A percentile compares a stretch with the other conserved stretches of the same genome.
phyloP scores from a whole-genome alignment of 2,888 invertebrate genomes.

The Muscina levida region DNA sequence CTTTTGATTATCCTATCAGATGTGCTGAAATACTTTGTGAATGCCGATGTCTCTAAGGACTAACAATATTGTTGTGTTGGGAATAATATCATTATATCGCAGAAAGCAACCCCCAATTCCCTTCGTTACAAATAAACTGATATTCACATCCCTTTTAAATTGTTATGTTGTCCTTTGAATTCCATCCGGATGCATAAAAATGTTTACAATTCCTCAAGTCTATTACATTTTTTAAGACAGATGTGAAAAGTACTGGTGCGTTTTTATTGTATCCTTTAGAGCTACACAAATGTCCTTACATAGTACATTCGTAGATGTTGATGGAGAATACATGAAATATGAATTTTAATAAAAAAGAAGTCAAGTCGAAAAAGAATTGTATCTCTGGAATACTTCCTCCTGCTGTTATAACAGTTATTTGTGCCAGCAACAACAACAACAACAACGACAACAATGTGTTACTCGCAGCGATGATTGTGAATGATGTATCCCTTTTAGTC shows the following conservation, averaged over 20 bases:
- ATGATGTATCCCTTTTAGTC: constrained; percentile 40
- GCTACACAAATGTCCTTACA: not conserved
- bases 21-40: too few species aligned
- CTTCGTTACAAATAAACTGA: too few species aligned
- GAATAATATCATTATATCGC: too few species aligned
- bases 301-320: constrained; percentile 5
- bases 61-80: too few species aligned
- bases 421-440: not conserved
- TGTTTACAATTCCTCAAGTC: constrained; percentile 23
- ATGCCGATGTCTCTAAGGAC: too few species aligned
- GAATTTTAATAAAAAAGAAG: constrained; percentile 43
- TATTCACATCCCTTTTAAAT: not conserved
- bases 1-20: too few species aligned
- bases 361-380: constrained; percentile 11
- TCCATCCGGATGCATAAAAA: constrained; percentile 6
- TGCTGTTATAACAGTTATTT: constrained; percentile 16
- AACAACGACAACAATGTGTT: constrained; percentile 26
- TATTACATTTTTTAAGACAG: constrained; percentile 24
- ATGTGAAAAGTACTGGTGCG: constrained; percentile 24
- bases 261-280: constrained; percentile 21
- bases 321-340: constrained; percentile 31
- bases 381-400: constrained; percentile 9
- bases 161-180: not conserved
- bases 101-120: too few species aligned
- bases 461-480: constrained; percentile 24